Conservation (phyloP, 1,140 invertebrate species). For the Calephelis nemesis region DNA sequence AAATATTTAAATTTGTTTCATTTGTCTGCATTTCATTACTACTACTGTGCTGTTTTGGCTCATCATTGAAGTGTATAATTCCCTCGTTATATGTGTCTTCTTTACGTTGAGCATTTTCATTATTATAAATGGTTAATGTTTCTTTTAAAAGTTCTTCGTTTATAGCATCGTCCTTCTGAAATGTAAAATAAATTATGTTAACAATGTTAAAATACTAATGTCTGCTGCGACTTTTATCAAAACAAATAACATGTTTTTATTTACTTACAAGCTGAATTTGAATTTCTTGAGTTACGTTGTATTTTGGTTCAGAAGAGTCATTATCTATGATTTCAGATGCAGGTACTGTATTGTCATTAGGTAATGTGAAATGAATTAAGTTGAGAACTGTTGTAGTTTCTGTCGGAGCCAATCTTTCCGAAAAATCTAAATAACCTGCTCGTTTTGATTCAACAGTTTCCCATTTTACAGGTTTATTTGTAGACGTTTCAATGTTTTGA, state of each 20-base stretch:
- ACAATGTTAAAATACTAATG: neutral
- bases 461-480: conserved; percentile 21
- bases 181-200: conserved; percentile 28
- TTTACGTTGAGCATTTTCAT: conserved; percentile 40
- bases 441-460: conserved; percentile 54
- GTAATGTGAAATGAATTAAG: conserved; percentile 23
- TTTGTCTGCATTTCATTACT: neutral
- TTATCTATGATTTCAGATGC: conserved; percentile 28
- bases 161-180: conserved; percentile 58
- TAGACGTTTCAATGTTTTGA: neutral
- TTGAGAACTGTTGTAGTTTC: conserved; percentile 22
- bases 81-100: conserved; percentile 17
- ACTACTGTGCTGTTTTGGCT: neutral
- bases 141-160: conserved; percentile 59
- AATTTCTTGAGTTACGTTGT: conserved; percentile 32
- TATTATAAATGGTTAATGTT: conserved; percentile 45
- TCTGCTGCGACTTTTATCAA: neutral
- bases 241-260: neutral
- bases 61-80: conserved; percentile 9
- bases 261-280: conserved; percentile 56
- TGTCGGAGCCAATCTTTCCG: conserved; percentile 33
- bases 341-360: neutral
- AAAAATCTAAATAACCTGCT: conserved; percentile 58
- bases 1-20: neutral
- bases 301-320: conserved; percentile 33